These are phyloP conservation scores for Drosophila nr. medialis DNA, from an alignment of 2,888 invertebrate genomes.

Conservation along the genomic window DNA sequence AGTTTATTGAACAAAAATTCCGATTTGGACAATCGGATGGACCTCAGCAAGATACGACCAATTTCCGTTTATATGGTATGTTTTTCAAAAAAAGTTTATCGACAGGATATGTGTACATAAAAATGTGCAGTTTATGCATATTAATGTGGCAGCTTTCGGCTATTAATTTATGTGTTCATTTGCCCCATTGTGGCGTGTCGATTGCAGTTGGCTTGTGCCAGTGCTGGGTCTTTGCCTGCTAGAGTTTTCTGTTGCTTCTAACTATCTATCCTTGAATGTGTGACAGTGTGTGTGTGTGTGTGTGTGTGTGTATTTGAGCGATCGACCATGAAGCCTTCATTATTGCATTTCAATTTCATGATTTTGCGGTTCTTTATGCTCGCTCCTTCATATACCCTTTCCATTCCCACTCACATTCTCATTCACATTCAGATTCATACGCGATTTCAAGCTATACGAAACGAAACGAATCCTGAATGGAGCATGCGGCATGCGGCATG, in stretches of 20 bases:
- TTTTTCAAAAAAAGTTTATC: background rate
- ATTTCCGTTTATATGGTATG: background rate
- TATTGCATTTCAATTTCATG: constrained; percentile 76
- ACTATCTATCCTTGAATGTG: constrained; percentile 24
- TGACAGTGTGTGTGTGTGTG: constrained; percentile 12
- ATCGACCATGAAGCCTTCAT: constrained; percentile 80
- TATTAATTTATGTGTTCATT: background rate
- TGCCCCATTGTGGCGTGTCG: constrained; percentile 56
- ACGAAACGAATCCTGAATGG: constrained; percentile 23
- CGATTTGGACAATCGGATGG: background rate
- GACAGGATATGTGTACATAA: background rate
- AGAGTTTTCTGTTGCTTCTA: constrained; percentile 50
- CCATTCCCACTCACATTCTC: constrained; percentile 39
- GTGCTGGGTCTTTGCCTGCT: background rate
- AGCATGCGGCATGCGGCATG: constrained; percentile 3
- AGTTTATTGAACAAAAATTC: background rate
- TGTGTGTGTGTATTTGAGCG: constrained; percentile 65
- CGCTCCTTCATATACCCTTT: constrained; percentile 59
- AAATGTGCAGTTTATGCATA: background rate
- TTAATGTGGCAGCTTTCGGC: background rate
- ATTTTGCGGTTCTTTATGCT: constrained; percentile 79
- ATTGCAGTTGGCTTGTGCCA: constrained; percentile 57
- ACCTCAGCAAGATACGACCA: background rate
- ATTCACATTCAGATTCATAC: constrained; percentile 16
- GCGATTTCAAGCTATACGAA: constrained; percentile 27